phyloP scores from a whole-genome alignment of 2,888 invertebrate species.

The Selenia dentaria region DNA sequence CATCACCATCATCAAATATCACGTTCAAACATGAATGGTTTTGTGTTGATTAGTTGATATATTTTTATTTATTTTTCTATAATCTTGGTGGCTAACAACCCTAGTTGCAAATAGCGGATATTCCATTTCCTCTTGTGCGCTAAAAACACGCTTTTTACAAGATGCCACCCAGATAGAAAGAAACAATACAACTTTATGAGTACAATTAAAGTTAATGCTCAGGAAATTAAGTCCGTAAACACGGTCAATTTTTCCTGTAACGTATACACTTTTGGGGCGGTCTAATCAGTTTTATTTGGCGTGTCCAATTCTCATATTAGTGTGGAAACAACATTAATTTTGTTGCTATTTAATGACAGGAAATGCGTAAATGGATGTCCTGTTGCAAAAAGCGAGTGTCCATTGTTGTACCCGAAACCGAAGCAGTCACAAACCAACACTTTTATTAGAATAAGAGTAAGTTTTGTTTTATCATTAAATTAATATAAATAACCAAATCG shows the following conservation, averaged over 20 bases:
- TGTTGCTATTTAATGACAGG: not conserved
- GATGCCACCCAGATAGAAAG: slow-evolving; percentile 29
- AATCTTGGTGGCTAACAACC: not conserved
- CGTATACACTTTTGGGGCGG: slow-evolving; percentile 5
- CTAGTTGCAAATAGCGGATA: slow-evolving; percentile 27
- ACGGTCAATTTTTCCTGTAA: slow-evolving; percentile 8
- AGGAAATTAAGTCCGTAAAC: slow-evolving; percentile 35
- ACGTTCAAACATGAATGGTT: no score
- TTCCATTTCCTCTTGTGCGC: slow-evolving; percentile 27
- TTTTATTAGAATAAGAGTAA: no score
- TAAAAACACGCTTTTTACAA: slow-evolving; percentile 34
- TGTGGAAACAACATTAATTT: not conserved
- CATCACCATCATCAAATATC: no score
- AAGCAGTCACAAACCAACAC: no score
- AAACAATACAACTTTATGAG: slow-evolving; percentile 37
- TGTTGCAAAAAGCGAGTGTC: no score
- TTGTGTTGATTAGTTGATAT: no score
- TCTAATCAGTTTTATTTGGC: slow-evolving; percentile 10
- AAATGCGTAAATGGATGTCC: no score
- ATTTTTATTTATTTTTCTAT: not conserved
- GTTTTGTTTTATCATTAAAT: no score
- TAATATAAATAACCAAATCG: no score
- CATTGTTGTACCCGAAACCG: no score
- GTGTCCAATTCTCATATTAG: slow-evolving; percentile 4
- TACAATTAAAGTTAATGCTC: slow-evolving; percentile 40